A percentile compares a stretch with the other conserved stretches of the same genome.
phyloP scores from a whole-genome alignment of 2,888 invertebrate species.

The Ectobius pallidus region DNA sequence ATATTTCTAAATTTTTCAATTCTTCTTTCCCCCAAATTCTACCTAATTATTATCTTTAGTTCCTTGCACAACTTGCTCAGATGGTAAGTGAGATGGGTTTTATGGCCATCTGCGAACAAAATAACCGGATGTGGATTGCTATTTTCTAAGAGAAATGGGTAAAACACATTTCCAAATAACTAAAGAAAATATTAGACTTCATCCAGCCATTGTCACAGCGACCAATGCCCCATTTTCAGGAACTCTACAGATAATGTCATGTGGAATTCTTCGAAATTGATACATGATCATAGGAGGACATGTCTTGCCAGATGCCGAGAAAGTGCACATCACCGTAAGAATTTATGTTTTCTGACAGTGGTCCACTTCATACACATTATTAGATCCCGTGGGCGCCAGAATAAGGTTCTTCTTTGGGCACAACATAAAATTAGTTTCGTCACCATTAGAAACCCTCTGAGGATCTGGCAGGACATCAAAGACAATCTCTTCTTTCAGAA shows the following conservation, averaged over 20 bases:
- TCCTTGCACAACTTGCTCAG: too few species aligned
- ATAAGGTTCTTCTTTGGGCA: too few species aligned
- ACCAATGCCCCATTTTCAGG: conserved; percentile 21
- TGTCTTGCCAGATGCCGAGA: conserved; percentile 1
- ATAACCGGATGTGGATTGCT: too few species aligned
- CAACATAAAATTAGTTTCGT: conserved; percentile 51
- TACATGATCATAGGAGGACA: conserved; percentile 28
- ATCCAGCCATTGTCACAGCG: not conserved
- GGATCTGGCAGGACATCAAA: conserved; percentile 45
- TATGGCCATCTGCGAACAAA: too few species aligned
- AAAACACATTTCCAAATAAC: conserved; percentile 7
- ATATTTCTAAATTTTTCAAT: too few species aligned
- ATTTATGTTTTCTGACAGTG: conserved; percentile 44
- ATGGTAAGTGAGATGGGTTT: too few species aligned
- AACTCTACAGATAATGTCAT: conserved; percentile 6
- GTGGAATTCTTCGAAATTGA: conserved; percentile 5
- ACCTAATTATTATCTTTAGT: too few species aligned
- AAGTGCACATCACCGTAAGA: too few species aligned
- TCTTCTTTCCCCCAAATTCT: too few species aligned
- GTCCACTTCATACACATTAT: conserved; percentile 53
- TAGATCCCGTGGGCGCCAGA: too few species aligned
- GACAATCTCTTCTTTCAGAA: too few species aligned
- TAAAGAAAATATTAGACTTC: conserved; percentile 1
- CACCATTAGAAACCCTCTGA: conserved; percentile 49
- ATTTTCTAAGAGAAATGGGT: too few species aligned